Evolutionary conservation across 2,888 invertebrate species (phyloP).

Genomic region (Scaptomyza flava): DNA sequence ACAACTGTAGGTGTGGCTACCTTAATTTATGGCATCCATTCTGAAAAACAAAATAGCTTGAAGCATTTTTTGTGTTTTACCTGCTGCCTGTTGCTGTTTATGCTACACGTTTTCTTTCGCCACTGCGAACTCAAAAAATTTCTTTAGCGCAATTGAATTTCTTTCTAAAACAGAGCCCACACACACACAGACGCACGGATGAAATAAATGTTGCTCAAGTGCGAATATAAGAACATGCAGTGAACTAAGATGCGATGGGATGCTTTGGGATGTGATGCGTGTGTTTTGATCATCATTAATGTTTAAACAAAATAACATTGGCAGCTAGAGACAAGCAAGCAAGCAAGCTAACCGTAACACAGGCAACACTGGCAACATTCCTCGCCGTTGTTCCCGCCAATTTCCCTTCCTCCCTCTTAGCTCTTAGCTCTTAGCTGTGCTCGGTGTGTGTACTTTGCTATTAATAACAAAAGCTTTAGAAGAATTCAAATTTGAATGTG

Average conservation of each 20-base stretch:
- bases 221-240: conserved; percentile 44
- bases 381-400: background rate
- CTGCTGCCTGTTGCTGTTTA: conserved; percentile 42
- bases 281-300: conserved; percentile 75
- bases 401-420: background rate
- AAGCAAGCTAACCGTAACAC: conserved; percentile 24
- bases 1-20: background rate
- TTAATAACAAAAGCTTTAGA: conserved; percentile 82
- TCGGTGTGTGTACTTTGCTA: conserved; percentile 78
- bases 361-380: conserved; percentile 24
- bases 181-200: conserved; percentile 12
- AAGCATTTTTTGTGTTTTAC: conserved; percentile 14
- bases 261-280: conserved; percentile 37
- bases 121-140: conserved; percentile 36
- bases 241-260: conserved; percentile 33
- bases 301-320: conserved; percentile 79
- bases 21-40: conserved; percentile 29
- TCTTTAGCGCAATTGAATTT: conserved; percentile 47
- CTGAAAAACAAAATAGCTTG: conserved; percentile 6
- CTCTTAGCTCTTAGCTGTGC: conserved; percentile 33
- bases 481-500: conserved; percentile 62
- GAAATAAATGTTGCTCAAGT: conserved; percentile 44
- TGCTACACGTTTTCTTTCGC: conserved; percentile 28
- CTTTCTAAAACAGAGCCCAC: conserved; percentile 13
- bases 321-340: conserved; percentile 46